Evolutionary conservation across 2,113 vertebrate genomes (phyloP).

Genomic region (human): DNA sequence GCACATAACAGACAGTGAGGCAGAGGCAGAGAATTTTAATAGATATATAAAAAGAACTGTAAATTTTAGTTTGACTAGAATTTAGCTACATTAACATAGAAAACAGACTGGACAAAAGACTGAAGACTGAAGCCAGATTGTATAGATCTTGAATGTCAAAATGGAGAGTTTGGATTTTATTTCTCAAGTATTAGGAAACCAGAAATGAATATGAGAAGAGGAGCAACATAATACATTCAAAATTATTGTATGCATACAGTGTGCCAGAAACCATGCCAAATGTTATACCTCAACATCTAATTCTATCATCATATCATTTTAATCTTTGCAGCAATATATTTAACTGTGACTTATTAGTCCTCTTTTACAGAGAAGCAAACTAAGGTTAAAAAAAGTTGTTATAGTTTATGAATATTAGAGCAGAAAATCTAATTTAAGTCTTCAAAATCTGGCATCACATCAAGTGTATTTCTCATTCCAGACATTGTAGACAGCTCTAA

Average conservation of each 20-base stretch:
- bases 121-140: neutral
- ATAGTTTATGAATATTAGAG: constrained; percentile 26
- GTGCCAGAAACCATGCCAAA: neutral
- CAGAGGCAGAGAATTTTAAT: neutral
- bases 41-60: neutral
- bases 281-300: neutral
- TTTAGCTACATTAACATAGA: neutral
- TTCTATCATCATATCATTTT: neutral
- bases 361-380: neutral
- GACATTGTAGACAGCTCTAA: neutral
- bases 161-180: neutral
- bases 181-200: neutral
- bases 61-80: constrained; percentile 22
- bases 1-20: neutral
- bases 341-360: neutral
- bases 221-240: neutral
- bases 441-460: constrained; percentile 42
- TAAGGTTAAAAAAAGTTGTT: neutral
- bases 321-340: constrained; percentile 21
- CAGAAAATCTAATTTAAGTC: constrained; percentile 15
- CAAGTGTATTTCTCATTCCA: neutral
- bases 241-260: neutral
- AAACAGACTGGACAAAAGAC: neutral
- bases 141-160: neutral
- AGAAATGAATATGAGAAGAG: neutral